Base-by-base conservation (phyloP, 2,113 vertebrate species). In the Illadopsis cleaveri region DNA sequence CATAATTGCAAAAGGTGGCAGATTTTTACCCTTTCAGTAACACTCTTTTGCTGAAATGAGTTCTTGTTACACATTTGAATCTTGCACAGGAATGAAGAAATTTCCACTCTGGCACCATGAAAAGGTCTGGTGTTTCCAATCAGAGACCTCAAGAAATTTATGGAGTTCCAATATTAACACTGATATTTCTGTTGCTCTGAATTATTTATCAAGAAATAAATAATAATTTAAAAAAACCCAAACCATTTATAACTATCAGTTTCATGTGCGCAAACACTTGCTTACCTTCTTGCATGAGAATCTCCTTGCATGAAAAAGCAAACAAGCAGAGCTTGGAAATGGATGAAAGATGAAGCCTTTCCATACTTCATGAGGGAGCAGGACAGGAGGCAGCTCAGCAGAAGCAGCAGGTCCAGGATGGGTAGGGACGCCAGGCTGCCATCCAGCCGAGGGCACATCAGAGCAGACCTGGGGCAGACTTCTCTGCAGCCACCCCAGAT, bases 401-500 rank as follows among this genome's bases (percentile, higher is more conserved):
- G 81, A 56, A 86, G 31, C 37, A 73, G 62, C 17, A 70, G 42
- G 25, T 53, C 20, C 33, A 38, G 38, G 48, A 56, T 1, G 2
- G 25, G 16, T 6, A 60, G 37, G n/a, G n/a, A 42, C 57, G 31
- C 64, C 80, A 50, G 35, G 38, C 0, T 82, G 48, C 14, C 42
- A 21, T 15, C 37, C 89, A 53, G 64, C 33, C 31, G 27, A 73
- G 50, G 18, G 61, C 1, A 2, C 18, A 50, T 38, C 30, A 24
- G 57, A 92, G 58, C 10, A 66, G 15, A 60, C 10, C 38, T 25
- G 18, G 0, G 1, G 8, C 12, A 50, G 47, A 21, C 48, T 47
- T 42, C 37, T 70, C 50, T 0, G 0, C 2, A 4, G 45, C 12
- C 50, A 50, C 5, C 22, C 7, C 76, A 72, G 53, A n/a, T 50